phyloP scores from a whole-genome alignment of 2,797 vertebrate genomes.

The Corythornis leucogaster region DNA sequence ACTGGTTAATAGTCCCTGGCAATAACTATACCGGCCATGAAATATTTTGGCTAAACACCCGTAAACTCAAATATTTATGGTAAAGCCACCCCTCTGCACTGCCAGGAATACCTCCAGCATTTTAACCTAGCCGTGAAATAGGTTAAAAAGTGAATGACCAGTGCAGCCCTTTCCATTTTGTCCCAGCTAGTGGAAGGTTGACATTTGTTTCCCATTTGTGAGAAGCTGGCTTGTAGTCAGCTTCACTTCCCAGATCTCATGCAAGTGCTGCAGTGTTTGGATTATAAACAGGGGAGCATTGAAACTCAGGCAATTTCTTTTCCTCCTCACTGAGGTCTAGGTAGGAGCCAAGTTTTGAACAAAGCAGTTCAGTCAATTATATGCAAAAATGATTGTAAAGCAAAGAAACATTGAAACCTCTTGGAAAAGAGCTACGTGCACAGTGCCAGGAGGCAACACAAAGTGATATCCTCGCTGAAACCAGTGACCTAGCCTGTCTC shows the following conservation, averaged over 20 bases:
- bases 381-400: slow-evolving; percentile 40
- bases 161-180: background rate
- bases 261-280: slow-evolving; percentile 18
- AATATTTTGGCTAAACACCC: background rate
- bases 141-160: background rate
- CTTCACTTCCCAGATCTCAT: slow-evolving; percentile 60
- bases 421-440: background rate
- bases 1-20: background rate
- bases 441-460: background rate
- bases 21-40: background rate
- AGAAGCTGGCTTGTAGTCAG: slow-evolving; percentile 46
- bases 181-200: background rate
- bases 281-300: slow-evolving; percentile 65
- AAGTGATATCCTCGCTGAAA: slow-evolving; percentile 1
- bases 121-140: background rate
- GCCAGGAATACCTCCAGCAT: background rate
- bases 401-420: slow-evolving; percentile 6
- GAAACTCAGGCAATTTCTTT: slow-evolving; percentile 56
- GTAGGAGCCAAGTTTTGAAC: slow-evolving; percentile 58
- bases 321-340: slow-evolving; percentile 40
- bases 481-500: slow-evolving; percentile 7
- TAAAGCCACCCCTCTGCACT: background rate
- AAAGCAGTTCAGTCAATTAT: slow-evolving; percentile 59
- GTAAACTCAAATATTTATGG: background rate
- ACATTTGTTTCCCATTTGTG: slow-evolving; percentile 68